These are phyloP conservation scores for Pteropus rufus DNA, from an alignment of 2,797 vertebrate species.

Conservation along the genomic window DNA sequence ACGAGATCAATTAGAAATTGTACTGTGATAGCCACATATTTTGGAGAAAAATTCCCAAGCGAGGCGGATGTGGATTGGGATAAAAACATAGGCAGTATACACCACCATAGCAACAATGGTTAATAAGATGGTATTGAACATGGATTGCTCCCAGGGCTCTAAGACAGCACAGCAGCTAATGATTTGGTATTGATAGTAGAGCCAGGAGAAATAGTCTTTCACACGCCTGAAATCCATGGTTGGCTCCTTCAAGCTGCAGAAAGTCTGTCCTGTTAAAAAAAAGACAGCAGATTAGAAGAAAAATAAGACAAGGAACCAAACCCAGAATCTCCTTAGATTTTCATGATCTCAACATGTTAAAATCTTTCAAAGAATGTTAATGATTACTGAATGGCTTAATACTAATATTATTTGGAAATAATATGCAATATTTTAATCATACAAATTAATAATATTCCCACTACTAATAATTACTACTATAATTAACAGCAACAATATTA, in stretches of 20 bases:
- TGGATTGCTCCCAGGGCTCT: constrained; percentile 97
- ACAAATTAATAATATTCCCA: not conserved
- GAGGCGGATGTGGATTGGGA: constrained; percentile 93
- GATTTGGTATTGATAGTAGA: constrained; percentile 98
- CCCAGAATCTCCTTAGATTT: not conserved
- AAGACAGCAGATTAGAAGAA: not conserved
- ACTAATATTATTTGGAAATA: not conserved
- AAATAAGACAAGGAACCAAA: not conserved
- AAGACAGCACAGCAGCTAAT: constrained; percentile 96
- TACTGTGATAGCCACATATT: constrained; percentile 88
- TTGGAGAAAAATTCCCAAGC: constrained; percentile 95
- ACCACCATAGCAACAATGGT: constrained; percentile 93
- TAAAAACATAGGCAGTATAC: constrained; percentile 96
- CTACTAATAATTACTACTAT: not conserved
- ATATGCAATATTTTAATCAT: not conserved
- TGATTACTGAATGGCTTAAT: not conserved
- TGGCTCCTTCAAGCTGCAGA: not conserved
- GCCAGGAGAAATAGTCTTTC: constrained; percentile 93
- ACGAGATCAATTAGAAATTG: constrained; percentile 84
- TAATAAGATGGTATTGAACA: constrained; percentile 93
- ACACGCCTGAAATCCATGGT: constrained; percentile 91
- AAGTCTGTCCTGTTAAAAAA: constrained; percentile 53
- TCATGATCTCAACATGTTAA: not conserved
- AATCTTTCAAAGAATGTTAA: not conserved
- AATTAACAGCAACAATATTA: not conserved